Evolutionary conservation across 2,888 invertebrate genomes (phyloP).

Genomic region (Dicranocentrus wangi): DNA sequence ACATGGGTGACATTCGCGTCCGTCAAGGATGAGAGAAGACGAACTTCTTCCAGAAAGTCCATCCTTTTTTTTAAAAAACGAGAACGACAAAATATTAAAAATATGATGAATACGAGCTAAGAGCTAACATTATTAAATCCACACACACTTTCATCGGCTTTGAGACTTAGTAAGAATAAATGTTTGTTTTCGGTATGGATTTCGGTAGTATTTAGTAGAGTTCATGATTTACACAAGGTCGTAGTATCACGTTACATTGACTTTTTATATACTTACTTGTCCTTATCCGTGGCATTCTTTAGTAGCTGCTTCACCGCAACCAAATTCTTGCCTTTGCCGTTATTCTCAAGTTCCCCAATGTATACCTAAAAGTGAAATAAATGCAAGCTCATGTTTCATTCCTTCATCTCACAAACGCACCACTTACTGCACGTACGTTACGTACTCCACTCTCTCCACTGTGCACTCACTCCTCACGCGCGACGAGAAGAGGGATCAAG

Average conservation of each 20-base stretch:
- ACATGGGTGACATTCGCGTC: conserved; percentile 89
- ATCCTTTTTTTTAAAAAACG: conserved; percentile 77
- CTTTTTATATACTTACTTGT: conserved; percentile 80
- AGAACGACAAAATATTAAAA: conserved; percentile 43
- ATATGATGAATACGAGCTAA: conserved; percentile 46
- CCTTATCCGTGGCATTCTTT: conserved; percentile 84
- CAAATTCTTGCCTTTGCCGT: conserved; percentile 78
- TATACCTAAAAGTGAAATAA: conserved; percentile 66
- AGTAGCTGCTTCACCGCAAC: conserved; percentile 91
- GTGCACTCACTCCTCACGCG: background rate
- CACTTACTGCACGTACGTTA: no score
- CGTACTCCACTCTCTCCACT: no score
- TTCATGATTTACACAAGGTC: no score
- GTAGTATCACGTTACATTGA: no score
- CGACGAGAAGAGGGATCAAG: background rate
- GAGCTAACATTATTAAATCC: conserved; percentile 14
- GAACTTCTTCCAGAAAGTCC: conserved; percentile 89
- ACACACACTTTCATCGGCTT: background rate
- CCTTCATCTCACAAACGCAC: background rate
- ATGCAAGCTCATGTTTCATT: conserved; percentile 41
- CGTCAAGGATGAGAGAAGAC: conserved; percentile 86
- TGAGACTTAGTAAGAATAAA: no score
- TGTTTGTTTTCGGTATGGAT: no score
- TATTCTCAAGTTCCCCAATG: conserved; percentile 72
- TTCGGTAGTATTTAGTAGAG: no score